phyloP scores from a whole-genome alignment of 1,140 invertebrate species.

The Colletes latitarsis region DNA sequence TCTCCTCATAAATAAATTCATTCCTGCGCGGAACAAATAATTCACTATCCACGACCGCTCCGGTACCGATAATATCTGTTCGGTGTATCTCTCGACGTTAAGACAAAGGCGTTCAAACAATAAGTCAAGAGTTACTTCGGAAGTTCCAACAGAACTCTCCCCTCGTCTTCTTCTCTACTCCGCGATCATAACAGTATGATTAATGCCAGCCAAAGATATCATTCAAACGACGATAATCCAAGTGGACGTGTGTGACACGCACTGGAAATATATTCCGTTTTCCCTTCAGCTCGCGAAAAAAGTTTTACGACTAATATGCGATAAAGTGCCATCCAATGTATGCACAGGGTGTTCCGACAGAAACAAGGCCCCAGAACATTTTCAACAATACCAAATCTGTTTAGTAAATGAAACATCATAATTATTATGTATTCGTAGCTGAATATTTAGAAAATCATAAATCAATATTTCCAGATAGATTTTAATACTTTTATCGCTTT shows the following conservation, averaged over 20 bases:
- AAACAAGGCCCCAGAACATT: too few species aligned
- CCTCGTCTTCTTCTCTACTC: neutral
- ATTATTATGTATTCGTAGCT: too few species aligned
- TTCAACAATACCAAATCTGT: too few species aligned
- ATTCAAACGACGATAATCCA: slow-evolving; percentile 53
- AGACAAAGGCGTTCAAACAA: neutral
- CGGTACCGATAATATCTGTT: neutral
- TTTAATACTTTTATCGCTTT: too few species aligned
- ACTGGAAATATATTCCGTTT: slow-evolving; percentile 58
- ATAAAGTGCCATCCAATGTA: slow-evolving; percentile 71
- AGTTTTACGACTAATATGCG: slow-evolving; percentile 73
- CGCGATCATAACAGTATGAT: slow-evolving; percentile 14
- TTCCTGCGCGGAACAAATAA: neutral
- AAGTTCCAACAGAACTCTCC: neutral
- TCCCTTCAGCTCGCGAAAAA: slow-evolving; percentile 47
- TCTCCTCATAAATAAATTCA: neutral
- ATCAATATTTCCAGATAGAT: too few species aligned
- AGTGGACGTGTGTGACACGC: slow-evolving; percentile 56
- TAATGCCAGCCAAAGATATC: slow-evolving; percentile 29
- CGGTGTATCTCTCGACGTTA: neutral
- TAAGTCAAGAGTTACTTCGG: neutral
- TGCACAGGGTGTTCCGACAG: slow-evolving; percentile 5
- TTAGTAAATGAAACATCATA: too few species aligned
- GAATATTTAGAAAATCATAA: too few species aligned
- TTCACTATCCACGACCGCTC: neutral